A percentile compares a stretch with the other conserved stretches of the same genome.
phyloP scores from a whole-genome alignment of 23 tunicate species.

The Diplosoma virens region DNA sequence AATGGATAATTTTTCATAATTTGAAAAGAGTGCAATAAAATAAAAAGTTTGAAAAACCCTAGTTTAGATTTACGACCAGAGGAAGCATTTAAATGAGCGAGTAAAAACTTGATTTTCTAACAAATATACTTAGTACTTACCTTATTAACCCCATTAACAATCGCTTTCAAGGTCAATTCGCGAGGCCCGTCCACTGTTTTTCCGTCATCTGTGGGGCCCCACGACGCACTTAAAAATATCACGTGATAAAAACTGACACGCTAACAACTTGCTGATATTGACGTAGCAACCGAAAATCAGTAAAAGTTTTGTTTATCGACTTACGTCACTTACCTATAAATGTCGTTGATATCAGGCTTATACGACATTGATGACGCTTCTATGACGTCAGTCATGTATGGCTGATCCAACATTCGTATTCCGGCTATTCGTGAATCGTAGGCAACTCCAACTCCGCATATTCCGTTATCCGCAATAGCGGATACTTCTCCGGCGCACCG shows the following conservation, averaged over 20 bases:
- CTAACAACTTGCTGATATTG: neutral
- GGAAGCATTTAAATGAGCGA: too few species aligned
- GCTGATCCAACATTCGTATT: conserved; percentile 98
- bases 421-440: conserved; percentile 89
- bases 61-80: too few species aligned
- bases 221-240: conserved; percentile 81
- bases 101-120: too few species aligned
- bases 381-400: conserved; percentile 99
- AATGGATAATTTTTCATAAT: too few species aligned
- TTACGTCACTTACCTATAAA: conserved; percentile 69
- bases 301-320: neutral
- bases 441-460: conserved; percentile 99
- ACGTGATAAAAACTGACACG: neutral
- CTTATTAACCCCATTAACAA: conserved; percentile 95
- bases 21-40: too few species aligned
- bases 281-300: neutral
- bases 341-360: conserved; percentile 86
- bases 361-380: conserved; percentile 98
- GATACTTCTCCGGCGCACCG: conserved; percentile 99
- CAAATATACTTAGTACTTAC: conserved; percentile 25
- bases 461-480: conserved; percentile 93
- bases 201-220: conserved; percentile 99
- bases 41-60: too few species aligned
- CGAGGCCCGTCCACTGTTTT: conserved; percentile 99
- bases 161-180: conserved; percentile 83